These are phyloP conservation scores for Synanthedon andrenaeformis DNA, from an alignment of 2,888 invertebrate species.

Conservation along the genomic window DNA sequence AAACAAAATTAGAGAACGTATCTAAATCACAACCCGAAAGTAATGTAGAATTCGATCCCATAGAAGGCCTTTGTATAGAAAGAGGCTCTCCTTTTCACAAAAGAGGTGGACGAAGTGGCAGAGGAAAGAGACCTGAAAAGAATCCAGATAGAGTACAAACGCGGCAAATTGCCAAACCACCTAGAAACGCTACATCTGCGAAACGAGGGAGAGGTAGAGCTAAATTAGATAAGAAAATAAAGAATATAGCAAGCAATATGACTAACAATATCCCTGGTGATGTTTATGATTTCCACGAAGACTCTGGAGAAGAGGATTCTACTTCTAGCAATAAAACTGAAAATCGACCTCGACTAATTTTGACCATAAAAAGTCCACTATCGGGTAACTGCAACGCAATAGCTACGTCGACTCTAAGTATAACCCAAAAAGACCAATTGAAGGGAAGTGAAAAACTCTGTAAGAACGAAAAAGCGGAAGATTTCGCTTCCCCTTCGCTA, in stretches of 20 bases:
- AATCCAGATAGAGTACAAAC: conserved; percentile 52
- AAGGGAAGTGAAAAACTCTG: conserved; percentile 35
- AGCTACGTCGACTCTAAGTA: conserved; percentile 50
- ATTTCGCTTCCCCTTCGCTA: conserved; percentile 72
- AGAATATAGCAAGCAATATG: conserved; percentile 54
- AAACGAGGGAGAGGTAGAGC: conserved; percentile 64
- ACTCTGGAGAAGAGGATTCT: conserved; percentile 82
- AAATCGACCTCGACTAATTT: conserved; percentile 78
- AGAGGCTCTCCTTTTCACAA: conserved; percentile 26
- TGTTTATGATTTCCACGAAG: conserved; percentile 92
- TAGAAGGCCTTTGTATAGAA: conserved; percentile 20
- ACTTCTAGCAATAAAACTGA: conserved; percentile 54
- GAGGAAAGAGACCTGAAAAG: conserved; percentile 56
- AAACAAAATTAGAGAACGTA: background rate
- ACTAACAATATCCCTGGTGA: conserved; percentile 77
- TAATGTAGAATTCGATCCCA: conserved; percentile 10
- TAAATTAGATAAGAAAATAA: conserved; percentile 66
- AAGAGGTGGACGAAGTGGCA: conserved; percentile 49
- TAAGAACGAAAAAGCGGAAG: conserved; percentile 67
- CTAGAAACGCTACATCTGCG: conserved; percentile 35
- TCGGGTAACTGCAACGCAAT: conserved; percentile 49
- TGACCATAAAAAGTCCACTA: conserved; percentile 83
- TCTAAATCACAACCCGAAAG: conserved; percentile 14
- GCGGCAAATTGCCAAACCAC: conserved; percentile 53
- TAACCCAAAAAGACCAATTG: conserved; percentile 42